Base-by-base conservation (phyloP, 2,797 vertebrate genomes). In the Chelon labrosus region DNA sequence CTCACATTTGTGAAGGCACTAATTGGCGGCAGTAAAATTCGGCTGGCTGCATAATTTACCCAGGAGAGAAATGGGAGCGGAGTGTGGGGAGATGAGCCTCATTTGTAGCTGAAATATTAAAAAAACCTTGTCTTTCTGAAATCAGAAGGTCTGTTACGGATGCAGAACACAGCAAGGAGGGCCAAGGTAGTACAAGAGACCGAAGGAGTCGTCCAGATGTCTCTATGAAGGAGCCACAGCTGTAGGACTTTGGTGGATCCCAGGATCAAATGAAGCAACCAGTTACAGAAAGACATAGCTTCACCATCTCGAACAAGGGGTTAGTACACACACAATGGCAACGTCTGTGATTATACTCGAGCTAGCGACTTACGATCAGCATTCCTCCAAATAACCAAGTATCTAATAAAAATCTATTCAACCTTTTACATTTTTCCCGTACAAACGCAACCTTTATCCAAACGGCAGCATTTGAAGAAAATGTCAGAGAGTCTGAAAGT, bases 1-100 rank as follows among this genome's bases (percentile, higher is more conserved):
- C 88, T 90, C 77, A 88, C 89, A 86, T 88, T 90, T 85, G 87
- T 86, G 75, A 65, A 80, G 71, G 82, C 38, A n/a, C 83, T 92
- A 92, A 93, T 91, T 91, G 87, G 86, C 41, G 12, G 79, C 77
- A 78, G 82, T 91, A 89, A 82, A 91, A 90, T 80, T 77, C 84
- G 80, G 74, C 71, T 72, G 73, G 70, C 68, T 86, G 82, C 75
- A 81, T 89, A 84, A 89, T 89, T 90, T 83, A 85, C 79, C 83
- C 71, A 49, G 41, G 63, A 81, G 83, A 85, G 79, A 75, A 68
- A 75, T 8, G 42, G 58, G 60, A 82, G 57, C 5, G 4, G 54
- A 73, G 80, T 19, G 31, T 16, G 17, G 35, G 25, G 47, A 72
- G 73, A 83, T 75, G 47, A 56, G 77, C 83, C 25, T 86, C 61